Conservation (phyloP, 2,113 vertebrate species). For the Colius striatus region DNA sequence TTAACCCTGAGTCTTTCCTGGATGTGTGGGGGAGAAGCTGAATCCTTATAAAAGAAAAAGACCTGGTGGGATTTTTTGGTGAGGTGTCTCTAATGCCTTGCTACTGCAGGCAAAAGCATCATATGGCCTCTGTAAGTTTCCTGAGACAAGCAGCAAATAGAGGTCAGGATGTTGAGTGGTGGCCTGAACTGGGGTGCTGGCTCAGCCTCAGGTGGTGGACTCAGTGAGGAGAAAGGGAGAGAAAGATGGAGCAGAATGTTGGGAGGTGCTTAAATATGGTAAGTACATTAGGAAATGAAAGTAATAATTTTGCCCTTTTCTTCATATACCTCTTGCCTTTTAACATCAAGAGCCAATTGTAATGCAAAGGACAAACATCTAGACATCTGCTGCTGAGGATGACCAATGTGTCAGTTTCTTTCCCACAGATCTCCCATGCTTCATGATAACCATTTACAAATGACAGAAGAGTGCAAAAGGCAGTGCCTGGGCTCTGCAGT, state of each 20-base stretch:
- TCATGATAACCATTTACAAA: background rate
- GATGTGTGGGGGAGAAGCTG: background rate
- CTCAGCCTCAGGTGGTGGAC: background rate
- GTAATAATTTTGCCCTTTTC: background rate
- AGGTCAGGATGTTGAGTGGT: background rate
- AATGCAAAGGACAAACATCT: background rate
- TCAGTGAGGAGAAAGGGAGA: background rate
- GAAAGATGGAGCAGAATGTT: background rate
- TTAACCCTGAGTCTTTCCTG: background rate
- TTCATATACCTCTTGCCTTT: background rate
- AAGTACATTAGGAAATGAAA: background rate
- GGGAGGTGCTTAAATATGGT: background rate
- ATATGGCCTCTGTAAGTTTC: background rate
- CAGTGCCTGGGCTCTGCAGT: background rate
- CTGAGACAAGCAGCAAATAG: background rate
- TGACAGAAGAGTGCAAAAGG: fast-evolving
- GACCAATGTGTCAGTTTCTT: background rate
- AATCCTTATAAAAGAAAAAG: background rate
- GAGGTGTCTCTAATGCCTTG: background rate
- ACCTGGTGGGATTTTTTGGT: background rate
- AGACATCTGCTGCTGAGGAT: background rate
- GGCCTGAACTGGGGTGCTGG: background rate
- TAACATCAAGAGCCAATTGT: background rate
- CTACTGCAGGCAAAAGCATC: background rate
- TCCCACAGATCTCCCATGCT: background rate